Evolutionary conservation across 2,113 vertebrate species (phyloP), one percentile per base, ranked within the genome.

Genomic region (Anas platyrhynchos): DNA sequence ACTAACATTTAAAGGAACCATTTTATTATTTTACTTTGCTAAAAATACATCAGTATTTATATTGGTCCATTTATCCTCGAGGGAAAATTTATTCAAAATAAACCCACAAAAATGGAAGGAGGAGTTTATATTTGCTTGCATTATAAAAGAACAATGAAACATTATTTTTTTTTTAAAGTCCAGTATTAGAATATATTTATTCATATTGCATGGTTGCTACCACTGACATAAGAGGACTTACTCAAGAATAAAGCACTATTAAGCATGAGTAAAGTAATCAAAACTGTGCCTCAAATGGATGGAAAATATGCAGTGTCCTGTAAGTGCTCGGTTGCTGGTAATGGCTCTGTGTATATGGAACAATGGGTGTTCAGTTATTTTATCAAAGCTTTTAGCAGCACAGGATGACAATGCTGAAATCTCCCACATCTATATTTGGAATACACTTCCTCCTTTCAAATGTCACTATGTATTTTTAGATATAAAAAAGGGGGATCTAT

Each of bases 381-480:
- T 86, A 44, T 56, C n/a, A 17, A 5, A 29, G 16, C 48, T 74
- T 85, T 94, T 79, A 83, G 54, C 63, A 86, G 63, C 52, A 27
- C 80, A 92, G 67, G 54, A 96, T 97, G 96, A 96, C 92, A 95
- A 62, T 82, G 81, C 75, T 93, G 86, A 97, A 97, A 97, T 95
- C 34, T 91, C 92, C 89, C 84, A 22, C 77, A 78, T 94, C 89
- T 95, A 94, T 89, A 91, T 96, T 96, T 93, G 88, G 54, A 68
- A n/a, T 52, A 74, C 27, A 96, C 95, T 97, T 97, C 96, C 95
- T 97, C 74, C 65, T 97, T 97, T 97, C 74, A 96, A 97, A 97
- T 96, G 95, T 95, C 93, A 86, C 55, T 67, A 16, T 0, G 0
- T 95, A 95, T 95, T 97, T 97, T 97, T 97, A 96, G 93, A 61